phyloP scores from a whole-genome alignment of 2,888 invertebrate genomes.

The Acleris holmiana region DNA sequence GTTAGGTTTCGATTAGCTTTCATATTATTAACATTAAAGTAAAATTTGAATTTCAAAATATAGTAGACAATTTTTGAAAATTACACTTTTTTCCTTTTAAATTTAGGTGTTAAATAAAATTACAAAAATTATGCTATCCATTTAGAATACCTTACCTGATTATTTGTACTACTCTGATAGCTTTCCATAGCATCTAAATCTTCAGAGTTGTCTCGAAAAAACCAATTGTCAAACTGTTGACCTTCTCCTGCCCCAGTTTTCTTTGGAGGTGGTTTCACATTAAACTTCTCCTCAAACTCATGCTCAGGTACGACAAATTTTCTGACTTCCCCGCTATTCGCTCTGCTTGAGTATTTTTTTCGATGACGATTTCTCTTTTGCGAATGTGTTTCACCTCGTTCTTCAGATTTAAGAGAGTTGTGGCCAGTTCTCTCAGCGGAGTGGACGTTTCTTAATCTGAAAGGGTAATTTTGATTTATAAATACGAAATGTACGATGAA shows the following conservation, averaged over 20 bases:
- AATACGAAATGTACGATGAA: no score
- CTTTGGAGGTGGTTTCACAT: conserved; percentile 78
- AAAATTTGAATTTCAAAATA: no score
- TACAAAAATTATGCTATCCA: background rate
- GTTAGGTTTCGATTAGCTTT: no score
- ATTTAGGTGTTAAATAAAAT: no score
- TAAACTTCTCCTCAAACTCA: conserved; percentile 85
- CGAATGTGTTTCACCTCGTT: conserved; percentile 49
- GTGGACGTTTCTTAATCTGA: conserved; percentile 70
- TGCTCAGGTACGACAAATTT: conserved; percentile 81
- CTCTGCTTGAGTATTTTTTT: conserved; percentile 59
- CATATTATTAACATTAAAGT: no score
- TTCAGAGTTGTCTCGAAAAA: conserved; percentile 70
- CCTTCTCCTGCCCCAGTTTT: conserved; percentile 46
- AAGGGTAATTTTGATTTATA: conserved; percentile 38
- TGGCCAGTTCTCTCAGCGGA: conserved; percentile 60
- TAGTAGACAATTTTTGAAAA: no score
- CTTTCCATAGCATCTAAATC: conserved; percentile 74
- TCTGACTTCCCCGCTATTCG: conserved; percentile 51
- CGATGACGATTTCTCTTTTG: conserved; percentile 73
- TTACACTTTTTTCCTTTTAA: no score
- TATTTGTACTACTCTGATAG: conserved; percentile 50
- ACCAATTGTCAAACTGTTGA: conserved; percentile 68
- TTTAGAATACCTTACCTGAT: conserved; percentile 52
- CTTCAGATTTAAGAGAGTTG: conserved; percentile 55